phyloP scores from a whole-genome alignment of 2,113 vertebrate species.

The Pseudorectes ferrugineus region DNA sequence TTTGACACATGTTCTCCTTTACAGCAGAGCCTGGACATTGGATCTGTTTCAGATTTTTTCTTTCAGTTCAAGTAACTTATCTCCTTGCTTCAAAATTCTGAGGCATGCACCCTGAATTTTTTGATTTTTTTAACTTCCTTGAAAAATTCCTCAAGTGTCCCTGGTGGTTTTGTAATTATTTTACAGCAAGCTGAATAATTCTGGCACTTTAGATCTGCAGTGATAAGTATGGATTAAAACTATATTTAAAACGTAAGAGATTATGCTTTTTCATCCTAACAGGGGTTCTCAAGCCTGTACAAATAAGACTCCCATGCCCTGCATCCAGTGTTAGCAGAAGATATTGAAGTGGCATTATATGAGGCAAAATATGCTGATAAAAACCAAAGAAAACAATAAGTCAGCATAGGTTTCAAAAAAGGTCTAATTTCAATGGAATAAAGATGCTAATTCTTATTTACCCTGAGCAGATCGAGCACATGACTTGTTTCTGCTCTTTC shows the following conservation, averaged over 20 bases:
- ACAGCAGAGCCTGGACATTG: neutral
- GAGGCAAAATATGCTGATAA: neutral
- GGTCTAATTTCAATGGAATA: neutral
- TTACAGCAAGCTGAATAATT: neutral
- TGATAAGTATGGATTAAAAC: neutral
- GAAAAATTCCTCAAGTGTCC: neutral
- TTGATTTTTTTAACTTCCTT: neutral
- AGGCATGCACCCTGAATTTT: neutral
- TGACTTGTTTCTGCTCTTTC: neutral
- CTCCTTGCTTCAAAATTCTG: neutral
- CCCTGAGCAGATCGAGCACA: neutral
- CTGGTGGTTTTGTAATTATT: neutral
- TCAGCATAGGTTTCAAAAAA: neutral
- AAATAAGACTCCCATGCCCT: neutral
- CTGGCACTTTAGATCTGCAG: neutral
- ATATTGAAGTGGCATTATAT: neutral
- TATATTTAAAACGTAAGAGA: neutral
- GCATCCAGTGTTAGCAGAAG: neutral
- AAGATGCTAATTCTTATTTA: neutral
- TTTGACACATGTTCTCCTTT: neutral
- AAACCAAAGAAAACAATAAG: neutral
- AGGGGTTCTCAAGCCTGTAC: neutral
- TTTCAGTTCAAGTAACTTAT: neutral
- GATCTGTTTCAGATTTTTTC: neutral
- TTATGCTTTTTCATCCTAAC: neutral